phyloP scores from a whole-genome alignment of 2,797 vertebrate species.

The Manis javanica region DNA sequence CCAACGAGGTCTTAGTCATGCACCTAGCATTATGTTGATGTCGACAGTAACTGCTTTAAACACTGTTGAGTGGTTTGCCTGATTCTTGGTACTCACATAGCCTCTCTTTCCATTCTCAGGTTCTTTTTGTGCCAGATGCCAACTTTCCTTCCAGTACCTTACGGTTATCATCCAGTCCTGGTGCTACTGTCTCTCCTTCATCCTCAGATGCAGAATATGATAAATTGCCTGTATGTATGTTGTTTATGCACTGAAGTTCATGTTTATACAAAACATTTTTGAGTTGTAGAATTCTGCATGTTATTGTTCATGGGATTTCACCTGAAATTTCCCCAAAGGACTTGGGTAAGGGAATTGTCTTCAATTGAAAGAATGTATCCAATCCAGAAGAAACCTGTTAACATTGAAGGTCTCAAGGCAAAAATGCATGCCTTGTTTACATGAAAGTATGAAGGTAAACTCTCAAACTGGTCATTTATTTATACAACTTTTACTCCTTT shows the following conservation, averaged over 20 bases:
- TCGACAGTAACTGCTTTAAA: not conserved
- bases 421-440: not conserved
- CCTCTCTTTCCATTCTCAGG: constrained; percentile 77
- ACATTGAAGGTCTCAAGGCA: not conserved
- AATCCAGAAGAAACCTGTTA: not conserved
- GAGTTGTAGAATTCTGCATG: not conserved
- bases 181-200: constrained; percentile 86
- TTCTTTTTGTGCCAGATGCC: constrained; percentile 89
- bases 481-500: not conserved
- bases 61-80: not conserved
- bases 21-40: not conserved
- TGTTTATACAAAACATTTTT: not conserved
- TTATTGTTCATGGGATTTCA: not conserved
- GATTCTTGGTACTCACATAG: not conserved
- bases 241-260: not conserved
- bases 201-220: constrained; percentile 90
- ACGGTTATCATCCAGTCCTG: constrained; percentile 81
- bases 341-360: not conserved
- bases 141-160: constrained; percentile 71
- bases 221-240: constrained; percentile 89
- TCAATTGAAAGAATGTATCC: not conserved
- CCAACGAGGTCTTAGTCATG: not conserved
- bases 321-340: not conserved
- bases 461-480: not conserved
- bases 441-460: not conserved